A percentile compares a stretch with the other conserved stretches of the same genome.
phyloP scores from a whole-genome alignment of 1,140 invertebrate species.

The Leucophenga varia region DNA sequence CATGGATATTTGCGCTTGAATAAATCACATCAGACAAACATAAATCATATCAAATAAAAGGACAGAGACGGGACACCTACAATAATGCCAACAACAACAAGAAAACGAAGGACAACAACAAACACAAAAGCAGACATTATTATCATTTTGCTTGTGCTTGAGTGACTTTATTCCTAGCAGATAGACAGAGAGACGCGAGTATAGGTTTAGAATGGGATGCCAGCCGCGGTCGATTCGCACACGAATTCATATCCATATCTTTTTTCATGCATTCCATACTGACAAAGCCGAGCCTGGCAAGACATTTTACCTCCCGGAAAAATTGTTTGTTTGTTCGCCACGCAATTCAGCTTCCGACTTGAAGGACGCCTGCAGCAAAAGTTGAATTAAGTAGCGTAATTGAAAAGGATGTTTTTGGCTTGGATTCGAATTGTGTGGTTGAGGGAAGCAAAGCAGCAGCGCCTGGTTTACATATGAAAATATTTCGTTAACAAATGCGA shows the following conservation, averaged over 20 bases:
- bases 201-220: too few species aligned
- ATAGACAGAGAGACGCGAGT: neutral
- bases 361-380: constrained; percentile 23
- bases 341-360: constrained; percentile 32
- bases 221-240: too few species aligned
- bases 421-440: too few species aligned
- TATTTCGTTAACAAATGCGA: constrained; percentile 54
- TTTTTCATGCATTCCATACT: too few species aligned
- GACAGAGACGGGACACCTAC: constrained; percentile 16
- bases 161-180: constrained; percentile 38
- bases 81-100: constrained; percentile 29
- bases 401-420: constrained; percentile 54
- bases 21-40: constrained; percentile 52
- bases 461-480: constrained; percentile 33
- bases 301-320: too few species aligned
- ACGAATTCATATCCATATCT: too few species aligned
- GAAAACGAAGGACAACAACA: constrained; percentile 9
- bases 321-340: constrained; percentile 43
- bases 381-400: constrained; percentile 34
- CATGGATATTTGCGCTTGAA: constrained; percentile 48
- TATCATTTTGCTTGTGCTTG: constrained; percentile 54
- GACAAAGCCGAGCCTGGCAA: too few species aligned
- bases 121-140: constrained; percentile 52
- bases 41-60: constrained; percentile 47
- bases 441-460: too few species aligned